Percentiles rank a stretch among this genome's conserved stretches.
phyloP scores from a whole-genome alignment of 2,888 invertebrate genomes.

The Lottia gigantea region DNA sequence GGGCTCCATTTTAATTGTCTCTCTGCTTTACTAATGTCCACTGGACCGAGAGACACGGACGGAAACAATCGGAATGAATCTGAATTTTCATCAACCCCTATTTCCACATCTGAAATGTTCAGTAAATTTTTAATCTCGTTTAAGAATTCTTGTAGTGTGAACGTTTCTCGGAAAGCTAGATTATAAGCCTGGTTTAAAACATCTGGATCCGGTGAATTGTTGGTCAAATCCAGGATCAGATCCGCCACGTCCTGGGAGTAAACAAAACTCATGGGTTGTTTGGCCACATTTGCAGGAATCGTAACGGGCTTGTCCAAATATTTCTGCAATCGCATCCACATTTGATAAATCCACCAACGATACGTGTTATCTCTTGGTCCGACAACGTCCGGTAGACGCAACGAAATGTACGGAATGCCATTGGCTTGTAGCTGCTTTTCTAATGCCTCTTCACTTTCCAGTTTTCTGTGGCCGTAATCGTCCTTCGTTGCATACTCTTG shows the following conservation, averaged over 20 bases:
- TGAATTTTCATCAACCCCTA: conserved; percentile 33
- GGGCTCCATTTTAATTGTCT: conserved; percentile 63
- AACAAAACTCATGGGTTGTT: conserved; percentile 66
- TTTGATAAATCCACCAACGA: conserved; percentile 70
- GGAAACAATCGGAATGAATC: conserved; percentile 66
- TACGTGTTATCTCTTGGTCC: conserved; percentile 70
- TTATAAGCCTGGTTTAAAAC: conserved; percentile 65
- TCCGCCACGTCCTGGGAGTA: conserved; percentile 68
- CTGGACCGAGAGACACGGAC: conserved; percentile 66
- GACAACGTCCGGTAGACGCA: conserved; percentile 70
- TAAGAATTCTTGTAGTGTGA: conserved; percentile 62
- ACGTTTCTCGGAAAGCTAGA: conserved; percentile 63
- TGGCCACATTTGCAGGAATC: conserved; percentile 56
- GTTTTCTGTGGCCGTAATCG: conserved; percentile 68
- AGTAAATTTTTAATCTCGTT: conserved; percentile 44
- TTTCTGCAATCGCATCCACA: conserved; percentile 66
- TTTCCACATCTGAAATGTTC: conserved; percentile 32
- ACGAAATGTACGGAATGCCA: conserved; percentile 63
- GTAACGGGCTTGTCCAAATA: conserved; percentile 54
- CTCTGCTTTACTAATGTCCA: conserved; percentile 65
- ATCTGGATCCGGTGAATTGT: conserved; percentile 28
- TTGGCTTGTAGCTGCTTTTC: conserved; percentile 41
- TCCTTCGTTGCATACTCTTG: conserved; percentile 56
- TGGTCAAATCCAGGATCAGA: conserved; percentile 52
- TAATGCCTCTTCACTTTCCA: conserved; percentile 68